phyloP scores from a whole-genome alignment of 1,140 invertebrate species.

The Aleiodes sp. region DNA sequence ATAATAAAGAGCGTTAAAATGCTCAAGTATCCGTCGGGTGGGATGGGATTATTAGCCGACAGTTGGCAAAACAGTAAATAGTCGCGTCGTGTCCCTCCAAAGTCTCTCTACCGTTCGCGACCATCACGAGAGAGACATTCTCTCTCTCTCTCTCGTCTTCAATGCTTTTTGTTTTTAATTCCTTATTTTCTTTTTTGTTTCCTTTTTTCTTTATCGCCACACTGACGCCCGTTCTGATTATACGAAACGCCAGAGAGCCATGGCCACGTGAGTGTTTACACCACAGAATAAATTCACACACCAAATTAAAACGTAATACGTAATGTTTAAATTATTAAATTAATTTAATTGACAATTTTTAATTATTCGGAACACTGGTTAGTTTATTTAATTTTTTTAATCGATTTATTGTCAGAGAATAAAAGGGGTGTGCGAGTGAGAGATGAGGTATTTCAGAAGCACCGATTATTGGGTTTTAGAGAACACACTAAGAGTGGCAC shows the following conservation, averaged over 20 bases:
- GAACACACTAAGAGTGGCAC: constrained; percentile 7
- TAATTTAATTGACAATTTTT: not conserved
- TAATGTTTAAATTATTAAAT: too few species aligned
- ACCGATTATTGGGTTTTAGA: not conserved
- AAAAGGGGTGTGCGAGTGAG: not conserved
- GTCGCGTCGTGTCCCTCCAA: not conserved
- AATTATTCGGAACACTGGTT: not conserved
- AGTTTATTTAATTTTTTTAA: too few species aligned
- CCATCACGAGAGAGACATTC: not conserved
- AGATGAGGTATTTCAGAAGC: not conserved
- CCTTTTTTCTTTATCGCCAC: too few species aligned
- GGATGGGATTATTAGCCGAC: constrained; percentile 3
- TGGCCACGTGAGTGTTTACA: constrained; percentile 11
- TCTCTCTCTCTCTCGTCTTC: too few species aligned
- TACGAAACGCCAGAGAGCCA: not conserved
- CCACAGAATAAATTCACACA: not conserved
- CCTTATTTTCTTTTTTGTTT: too few species aligned
- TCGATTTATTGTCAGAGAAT: not conserved
- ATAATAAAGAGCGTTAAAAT: not conserved
- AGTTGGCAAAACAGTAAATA: constrained; percentile 19
- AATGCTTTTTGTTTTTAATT: too few species aligned
- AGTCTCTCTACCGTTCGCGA: not conserved
- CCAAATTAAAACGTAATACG: not conserved
- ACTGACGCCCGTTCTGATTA: not conserved
- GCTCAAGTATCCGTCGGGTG: not conserved